Conservation (phyloP, 2,888 invertebrate genomes). For the Peribatodes rhomboidaria region DNA sequence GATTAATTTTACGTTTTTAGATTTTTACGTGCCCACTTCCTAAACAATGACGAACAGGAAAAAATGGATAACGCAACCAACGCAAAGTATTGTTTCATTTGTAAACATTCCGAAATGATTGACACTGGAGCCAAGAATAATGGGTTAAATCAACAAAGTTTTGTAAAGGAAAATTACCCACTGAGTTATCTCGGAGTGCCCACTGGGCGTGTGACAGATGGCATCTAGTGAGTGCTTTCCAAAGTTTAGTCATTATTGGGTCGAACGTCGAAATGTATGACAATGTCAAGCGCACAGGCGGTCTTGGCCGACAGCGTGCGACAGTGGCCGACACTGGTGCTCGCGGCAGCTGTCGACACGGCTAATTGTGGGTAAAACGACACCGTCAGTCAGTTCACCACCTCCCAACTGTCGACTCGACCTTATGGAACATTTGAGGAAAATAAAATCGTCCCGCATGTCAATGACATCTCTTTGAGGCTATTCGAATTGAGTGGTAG, state of each 20-base stretch:
- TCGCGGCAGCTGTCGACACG: constrained; percentile 68
- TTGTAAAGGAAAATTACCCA: constrained; percentile 45
- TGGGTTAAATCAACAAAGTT: constrained; percentile 31
- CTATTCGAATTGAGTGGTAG: constrained; percentile 34
- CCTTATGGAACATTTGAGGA: constrained; percentile 63
- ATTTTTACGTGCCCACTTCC: neutral
- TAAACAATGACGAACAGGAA: neutral
- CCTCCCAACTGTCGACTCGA: constrained; percentile 47
- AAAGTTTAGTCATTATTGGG: constrained; percentile 27
- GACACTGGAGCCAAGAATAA: constrained; percentile 27
- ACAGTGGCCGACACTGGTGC: constrained; percentile 36
- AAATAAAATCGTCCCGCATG: constrained; percentile 56
- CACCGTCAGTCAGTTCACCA: constrained; percentile 65
- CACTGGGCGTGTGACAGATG: constrained; percentile 14
- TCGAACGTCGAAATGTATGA: constrained; percentile 35
- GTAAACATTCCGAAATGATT: constrained; percentile 13
- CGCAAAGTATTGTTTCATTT: neutral
- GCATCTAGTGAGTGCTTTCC: constrained; percentile 5
- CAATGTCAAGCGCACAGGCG: constrained; percentile 29
- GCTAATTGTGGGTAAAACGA: constrained; percentile 75
- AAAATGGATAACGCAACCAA: constrained; percentile 6
- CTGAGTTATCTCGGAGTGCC: constrained; percentile 17
- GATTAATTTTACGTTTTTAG: neutral
- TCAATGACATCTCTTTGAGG: constrained; percentile 59
- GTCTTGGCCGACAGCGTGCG: constrained; percentile 32